Evolutionary conservation across 2,797 vertebrate species (phyloP).

Genomic region (Sebastes oblongus): DNA sequence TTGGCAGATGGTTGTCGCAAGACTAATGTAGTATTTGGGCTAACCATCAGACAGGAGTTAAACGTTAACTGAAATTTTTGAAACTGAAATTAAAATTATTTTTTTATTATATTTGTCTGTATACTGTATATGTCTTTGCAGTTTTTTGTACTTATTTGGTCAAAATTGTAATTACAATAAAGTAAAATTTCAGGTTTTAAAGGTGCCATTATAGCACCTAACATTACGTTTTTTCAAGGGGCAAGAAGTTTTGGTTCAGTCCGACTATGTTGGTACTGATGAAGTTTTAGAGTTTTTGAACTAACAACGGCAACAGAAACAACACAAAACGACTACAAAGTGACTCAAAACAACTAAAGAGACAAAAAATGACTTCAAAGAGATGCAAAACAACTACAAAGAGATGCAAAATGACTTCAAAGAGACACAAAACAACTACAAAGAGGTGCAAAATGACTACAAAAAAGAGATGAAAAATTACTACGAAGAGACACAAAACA

Average conservation of each 20-base stretch:
- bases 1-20: slow-evolving; percentile 58
- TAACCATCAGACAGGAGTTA: slow-evolving; percentile 21
- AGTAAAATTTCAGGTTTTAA: background rate
- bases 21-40: slow-evolving; percentile 44
- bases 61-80: slow-evolving; percentile 4
- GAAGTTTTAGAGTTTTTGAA: background rate
- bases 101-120: background rate
- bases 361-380: too few relatives aligned
- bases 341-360: too few relatives aligned
- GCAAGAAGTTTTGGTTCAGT: background rate
- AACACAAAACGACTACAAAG: background rate
- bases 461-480: too few relatives aligned
- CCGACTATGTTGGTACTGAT: background rate
- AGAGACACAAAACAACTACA: background rate
- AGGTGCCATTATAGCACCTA: background rate
- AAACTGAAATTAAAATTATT: background rate
- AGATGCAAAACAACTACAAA: background rate
- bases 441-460: too few relatives aligned
- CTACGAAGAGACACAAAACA: background rate
- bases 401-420: background rate
- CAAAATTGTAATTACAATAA: background rate
- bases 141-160: background rate
- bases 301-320: background rate
- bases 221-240: too few relatives aligned
- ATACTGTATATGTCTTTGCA: background rate